Percentiles rank a stretch among this genome's conserved stretches.
phyloP scores from a whole-genome alignment of 2,888 invertebrate species.

The Dryomyza anilis region DNA sequence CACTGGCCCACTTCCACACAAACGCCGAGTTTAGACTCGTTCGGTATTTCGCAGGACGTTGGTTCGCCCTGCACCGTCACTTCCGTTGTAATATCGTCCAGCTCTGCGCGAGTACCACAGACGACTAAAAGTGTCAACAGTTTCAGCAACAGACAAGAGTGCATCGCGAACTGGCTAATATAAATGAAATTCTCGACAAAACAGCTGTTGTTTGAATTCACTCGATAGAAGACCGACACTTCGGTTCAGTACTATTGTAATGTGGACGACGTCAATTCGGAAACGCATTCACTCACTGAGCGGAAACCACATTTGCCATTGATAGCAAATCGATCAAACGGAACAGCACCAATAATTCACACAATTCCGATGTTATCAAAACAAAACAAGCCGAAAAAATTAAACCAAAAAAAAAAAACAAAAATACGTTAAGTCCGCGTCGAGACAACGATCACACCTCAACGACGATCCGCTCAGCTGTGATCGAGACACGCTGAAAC shows the following conservation, averaged over 20 bases:
- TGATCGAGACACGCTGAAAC: slow-evolving; percentile 35
- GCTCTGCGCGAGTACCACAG: slow-evolving; percentile 32
- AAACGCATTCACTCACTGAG: background rate
- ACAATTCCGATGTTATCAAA: background rate
- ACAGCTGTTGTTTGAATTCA: background rate
- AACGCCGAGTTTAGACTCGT: slow-evolving; percentile 53
- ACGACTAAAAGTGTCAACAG: slow-evolving; percentile 35
- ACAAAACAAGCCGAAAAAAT: slow-evolving; percentile 11
- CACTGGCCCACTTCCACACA: slow-evolving; percentile 51
- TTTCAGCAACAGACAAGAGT: slow-evolving; percentile 21
- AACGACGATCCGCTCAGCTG: slow-evolving; percentile 48
- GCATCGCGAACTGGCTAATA: slow-evolving; percentile 18
- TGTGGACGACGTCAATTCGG: background rate
- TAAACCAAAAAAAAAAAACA: slow-evolving; percentile 21
- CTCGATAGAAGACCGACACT: slow-evolving; percentile 23
- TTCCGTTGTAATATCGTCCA: slow-evolving; percentile 31
- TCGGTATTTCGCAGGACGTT: slow-evolving; percentile 54
- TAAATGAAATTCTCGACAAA: background rate
- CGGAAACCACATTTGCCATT: too few relatives aligned
- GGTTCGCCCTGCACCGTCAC: slow-evolving; percentile 14
- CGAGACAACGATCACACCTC: slow-evolving; percentile 33
- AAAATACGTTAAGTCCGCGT: slow-evolving; percentile 31
- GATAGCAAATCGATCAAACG: too few relatives aligned
- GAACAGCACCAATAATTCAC: background rate
- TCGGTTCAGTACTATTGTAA: background rate